phyloP scores from a whole-genome alignment of 2,797 vertebrate species.

The Cuniculus paca region DNA sequence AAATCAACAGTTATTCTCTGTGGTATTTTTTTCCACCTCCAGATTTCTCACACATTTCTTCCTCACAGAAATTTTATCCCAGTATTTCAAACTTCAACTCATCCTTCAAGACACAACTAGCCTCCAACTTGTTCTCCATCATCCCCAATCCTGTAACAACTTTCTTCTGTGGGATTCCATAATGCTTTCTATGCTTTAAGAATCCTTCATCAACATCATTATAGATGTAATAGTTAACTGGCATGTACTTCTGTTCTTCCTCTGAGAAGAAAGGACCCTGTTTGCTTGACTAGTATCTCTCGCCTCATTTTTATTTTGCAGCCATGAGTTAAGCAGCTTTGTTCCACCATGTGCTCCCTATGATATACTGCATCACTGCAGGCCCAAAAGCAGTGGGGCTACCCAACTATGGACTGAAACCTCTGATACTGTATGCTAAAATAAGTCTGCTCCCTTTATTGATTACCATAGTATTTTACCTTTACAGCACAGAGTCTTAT shows the following conservation, averaged over 20 bases:
- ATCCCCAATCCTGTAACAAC: neutral
- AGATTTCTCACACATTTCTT: neutral
- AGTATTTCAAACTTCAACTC: neutral
- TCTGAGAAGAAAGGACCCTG: neutral
- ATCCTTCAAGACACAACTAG: neutral
- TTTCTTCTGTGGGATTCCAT: neutral
- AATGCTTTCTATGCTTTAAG: neutral
- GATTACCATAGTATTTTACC: neutral
- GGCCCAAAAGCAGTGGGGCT: neutral
- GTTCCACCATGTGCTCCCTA: neutral
- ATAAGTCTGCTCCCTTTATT: neutral
- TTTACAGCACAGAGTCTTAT: neutral
- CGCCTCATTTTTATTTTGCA: neutral
- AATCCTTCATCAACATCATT: neutral
- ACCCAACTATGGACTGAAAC: neutral
- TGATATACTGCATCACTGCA: too few relatives aligned
- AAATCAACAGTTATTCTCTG: neutral
- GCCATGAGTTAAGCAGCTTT: neutral
- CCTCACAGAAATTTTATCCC: neutral
- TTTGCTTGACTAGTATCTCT: neutral
- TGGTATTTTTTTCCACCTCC: neutral
- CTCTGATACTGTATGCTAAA: neutral
- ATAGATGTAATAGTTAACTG: neutral
- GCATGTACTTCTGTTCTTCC: neutral
- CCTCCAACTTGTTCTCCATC: neutral